Evolutionary conservation across 2,888 invertebrate genomes (phyloP).

Genomic region (Blastobasis adustella): DNA sequence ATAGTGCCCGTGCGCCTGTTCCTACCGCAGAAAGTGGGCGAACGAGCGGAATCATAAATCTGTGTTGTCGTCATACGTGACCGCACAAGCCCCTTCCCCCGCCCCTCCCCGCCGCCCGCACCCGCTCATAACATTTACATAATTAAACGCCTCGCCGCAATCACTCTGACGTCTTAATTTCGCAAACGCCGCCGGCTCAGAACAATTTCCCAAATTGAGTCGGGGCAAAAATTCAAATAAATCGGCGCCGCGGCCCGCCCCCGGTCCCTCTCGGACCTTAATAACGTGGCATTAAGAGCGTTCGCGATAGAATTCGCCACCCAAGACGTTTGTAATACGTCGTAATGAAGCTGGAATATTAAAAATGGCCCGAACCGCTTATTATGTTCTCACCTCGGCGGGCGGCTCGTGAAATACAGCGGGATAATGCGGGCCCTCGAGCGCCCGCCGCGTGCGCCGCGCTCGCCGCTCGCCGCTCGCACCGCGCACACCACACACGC

Average conservation of each 20-base stretch:
- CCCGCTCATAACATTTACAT: slow-evolving; percentile 67
- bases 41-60: slow-evolving; percentile 43
- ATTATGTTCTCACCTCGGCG: slow-evolving; percentile 74
- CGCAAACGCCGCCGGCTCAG: slow-evolving; percentile 63
- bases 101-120: slow-evolving; percentile 61
- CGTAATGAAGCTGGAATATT: slow-evolving; percentile 74
- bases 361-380: slow-evolving; percentile 72
- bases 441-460: slow-evolving; percentile 14
- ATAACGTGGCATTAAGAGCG: slow-evolving; percentile 68
- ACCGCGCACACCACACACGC: slow-evolving; percentile 13
- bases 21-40: slow-evolving; percentile 1
- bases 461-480: slow-evolving; percentile 27
- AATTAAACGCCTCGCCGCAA: slow-evolving; percentile 70
- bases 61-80: slow-evolving; percentile 56
- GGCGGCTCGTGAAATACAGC: slow-evolving; percentile 66
- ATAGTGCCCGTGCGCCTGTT: background rate
- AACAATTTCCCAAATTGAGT: slow-evolving; percentile 74
- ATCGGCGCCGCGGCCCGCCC: slow-evolving; percentile 59
- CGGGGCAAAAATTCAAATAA: slow-evolving; percentile 73
- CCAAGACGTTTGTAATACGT: slow-evolving; percentile 73
- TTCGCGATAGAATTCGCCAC: slow-evolving; percentile 74
- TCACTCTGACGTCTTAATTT: slow-evolving; percentile 74
- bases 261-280: slow-evolving; percentile 51
- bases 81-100: slow-evolving; percentile 48
- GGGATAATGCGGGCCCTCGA: slow-evolving; percentile 57